These are phyloP conservation scores for Drosophila macrospina DNA, from an alignment of 2,888 invertebrate species.

Conservation along the genomic window DNA sequence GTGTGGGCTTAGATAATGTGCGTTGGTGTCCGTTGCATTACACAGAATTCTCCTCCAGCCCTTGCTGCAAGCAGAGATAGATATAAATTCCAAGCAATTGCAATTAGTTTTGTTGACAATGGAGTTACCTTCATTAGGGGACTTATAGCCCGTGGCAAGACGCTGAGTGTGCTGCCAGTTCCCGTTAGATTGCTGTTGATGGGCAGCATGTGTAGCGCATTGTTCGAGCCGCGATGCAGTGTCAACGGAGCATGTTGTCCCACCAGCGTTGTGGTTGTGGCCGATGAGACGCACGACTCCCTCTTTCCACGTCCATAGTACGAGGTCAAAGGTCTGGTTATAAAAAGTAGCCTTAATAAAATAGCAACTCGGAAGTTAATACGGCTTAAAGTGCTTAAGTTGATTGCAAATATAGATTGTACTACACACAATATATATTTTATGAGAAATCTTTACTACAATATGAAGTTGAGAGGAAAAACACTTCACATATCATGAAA, in stretches of 20 bases:
- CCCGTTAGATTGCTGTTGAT: conserved; percentile 50
- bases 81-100: conserved; percentile 12
- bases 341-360: conserved; percentile 42
- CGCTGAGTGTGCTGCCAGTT: conserved; percentile 71
- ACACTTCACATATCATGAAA: too few relatives aligned
- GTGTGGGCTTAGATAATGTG: conserved; percentile 5
- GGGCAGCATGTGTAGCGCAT: conserved; percentile 83
- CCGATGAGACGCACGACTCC: conserved; percentile 92
- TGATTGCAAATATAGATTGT: not conserved
- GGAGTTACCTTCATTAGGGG: conserved; percentile 84
- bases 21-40: conserved; percentile 45
- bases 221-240: conserved; percentile 84
- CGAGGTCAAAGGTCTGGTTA: conserved; percentile 88
- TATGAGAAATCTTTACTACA: not conserved
- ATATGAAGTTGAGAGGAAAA: not conserved
- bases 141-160: conserved; percentile 84
- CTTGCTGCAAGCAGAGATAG: conserved; percentile 72
- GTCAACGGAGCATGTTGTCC: conserved; percentile 83
- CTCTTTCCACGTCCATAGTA: conserved; percentile 88
- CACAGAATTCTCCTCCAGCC: conserved; percentile 85
- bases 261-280: conserved; percentile 91
- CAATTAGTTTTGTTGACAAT: conserved; percentile 4
- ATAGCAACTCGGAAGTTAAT: conserved; percentile 15
- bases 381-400: conserved; percentile 8
- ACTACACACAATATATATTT: too few relatives aligned